A percentile compares a stretch with the other conserved stretches of the same genome.
These are phyloP conservation scores for Galeopterus variegatus DNA, from an alignment of 2,113 vertebrate genomes.

Conservation along the genomic window DNA sequence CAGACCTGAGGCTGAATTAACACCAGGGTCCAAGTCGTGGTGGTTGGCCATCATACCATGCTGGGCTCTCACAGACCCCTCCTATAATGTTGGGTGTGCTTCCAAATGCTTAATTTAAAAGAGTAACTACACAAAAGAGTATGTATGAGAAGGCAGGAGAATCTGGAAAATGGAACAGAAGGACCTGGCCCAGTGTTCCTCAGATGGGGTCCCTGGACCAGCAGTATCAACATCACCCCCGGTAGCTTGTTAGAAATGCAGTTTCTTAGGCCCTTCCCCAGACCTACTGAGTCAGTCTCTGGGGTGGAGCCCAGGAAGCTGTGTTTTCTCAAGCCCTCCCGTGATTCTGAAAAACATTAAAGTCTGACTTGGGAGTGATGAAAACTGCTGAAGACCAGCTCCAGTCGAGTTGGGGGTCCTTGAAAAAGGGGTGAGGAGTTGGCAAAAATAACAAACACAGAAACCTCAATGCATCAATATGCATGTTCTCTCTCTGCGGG, in stretches of 20 bases:
- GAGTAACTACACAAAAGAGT: not conserved
- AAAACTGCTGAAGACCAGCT: no score
- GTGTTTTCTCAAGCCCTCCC: not conserved
- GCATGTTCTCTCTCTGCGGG: no score
- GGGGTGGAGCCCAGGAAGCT: not conserved
- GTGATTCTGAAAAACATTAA: constrained; percentile 14
- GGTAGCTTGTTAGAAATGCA: not conserved
- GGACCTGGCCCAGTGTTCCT: not conserved
- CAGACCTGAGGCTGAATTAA: not conserved
- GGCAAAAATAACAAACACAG: no score
- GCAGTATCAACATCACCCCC: not conserved
- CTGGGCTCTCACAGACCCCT: not conserved
- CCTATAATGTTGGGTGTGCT: not conserved
- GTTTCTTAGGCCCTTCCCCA: not conserved
- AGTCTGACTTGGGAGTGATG: not conserved
- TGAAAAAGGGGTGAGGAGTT: no score
- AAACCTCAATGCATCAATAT: no score
- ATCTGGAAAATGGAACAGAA: not conserved
- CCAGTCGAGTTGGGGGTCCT: no score
- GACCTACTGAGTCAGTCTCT: not conserved
- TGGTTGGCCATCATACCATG: accelerated
- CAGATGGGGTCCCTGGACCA: not conserved
- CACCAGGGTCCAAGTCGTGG: not conserved
- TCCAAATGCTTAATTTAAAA: not conserved
- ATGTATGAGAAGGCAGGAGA: not conserved